phyloP scores from a whole-genome alignment of 2,888 invertebrate species.

The Trichopoda pennipes region DNA sequence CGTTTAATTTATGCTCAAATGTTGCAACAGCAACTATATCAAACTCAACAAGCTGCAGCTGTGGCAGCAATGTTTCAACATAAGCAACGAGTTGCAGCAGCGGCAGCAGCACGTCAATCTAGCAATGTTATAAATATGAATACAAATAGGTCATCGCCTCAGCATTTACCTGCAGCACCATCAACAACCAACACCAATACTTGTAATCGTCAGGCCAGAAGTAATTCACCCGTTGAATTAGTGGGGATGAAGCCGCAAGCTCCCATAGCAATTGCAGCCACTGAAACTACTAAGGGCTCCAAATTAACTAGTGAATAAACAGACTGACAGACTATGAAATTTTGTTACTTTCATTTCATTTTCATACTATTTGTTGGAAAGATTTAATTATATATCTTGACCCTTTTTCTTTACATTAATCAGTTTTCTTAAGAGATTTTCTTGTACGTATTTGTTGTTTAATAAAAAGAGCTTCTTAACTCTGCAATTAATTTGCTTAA shows the following conservation, averaged over 20 bases:
- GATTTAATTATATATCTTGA: neutral
- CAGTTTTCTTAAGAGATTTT: neutral
- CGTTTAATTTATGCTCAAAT: constrained; percentile 72
- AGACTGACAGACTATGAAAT: neutral
- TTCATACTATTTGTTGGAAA: neutral
- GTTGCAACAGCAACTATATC: constrained; percentile 71
- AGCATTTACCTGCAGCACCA: constrained; percentile 23
- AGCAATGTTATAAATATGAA: neutral
- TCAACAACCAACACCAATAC: constrained; percentile 4
- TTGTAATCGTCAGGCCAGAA: constrained; percentile 21
- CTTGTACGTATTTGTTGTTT: neutral
- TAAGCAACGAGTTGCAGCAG: constrained; percentile 80
- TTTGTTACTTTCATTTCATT: neutral
- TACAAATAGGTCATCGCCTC: constrained; percentile 17
- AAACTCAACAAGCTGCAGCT: constrained; percentile 69
- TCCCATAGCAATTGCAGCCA: neutral
- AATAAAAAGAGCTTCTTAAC: neutral
- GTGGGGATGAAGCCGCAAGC: constrained; percentile 8
- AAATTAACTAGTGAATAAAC: constrained; percentile 1
- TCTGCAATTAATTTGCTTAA: neutral
- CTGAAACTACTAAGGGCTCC: constrained; percentile 6
- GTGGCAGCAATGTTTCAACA: constrained; percentile 70
- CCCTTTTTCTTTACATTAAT: neutral
- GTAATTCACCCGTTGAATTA: constrained; percentile 18
- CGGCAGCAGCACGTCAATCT: constrained; percentile 45